Percentiles rank a stretch among this genome's conserved stretches.
Conservation (phyloP, 2,888 invertebrate genomes). For the Polydesmus complanatus region DNA sequence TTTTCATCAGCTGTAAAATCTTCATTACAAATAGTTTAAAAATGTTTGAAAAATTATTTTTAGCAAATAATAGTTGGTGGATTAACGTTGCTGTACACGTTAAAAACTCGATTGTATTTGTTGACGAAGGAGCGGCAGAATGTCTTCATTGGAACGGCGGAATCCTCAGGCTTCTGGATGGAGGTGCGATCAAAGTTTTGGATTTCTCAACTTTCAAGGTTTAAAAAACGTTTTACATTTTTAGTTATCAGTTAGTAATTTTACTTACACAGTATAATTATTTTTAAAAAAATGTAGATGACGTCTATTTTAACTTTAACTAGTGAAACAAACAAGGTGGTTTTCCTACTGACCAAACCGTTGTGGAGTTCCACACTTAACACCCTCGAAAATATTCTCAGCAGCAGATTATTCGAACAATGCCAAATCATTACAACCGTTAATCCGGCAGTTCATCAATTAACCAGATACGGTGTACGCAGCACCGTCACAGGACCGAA, state of each 20-base stretch:
- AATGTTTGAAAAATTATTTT: neutral
- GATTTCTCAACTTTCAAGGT: slow-evolving; percentile 51
- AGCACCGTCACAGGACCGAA: slow-evolving; percentile 32
- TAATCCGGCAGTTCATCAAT: slow-evolving; percentile 41
- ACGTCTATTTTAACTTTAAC: neutral
- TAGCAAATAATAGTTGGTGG: slow-evolving; percentile 41
- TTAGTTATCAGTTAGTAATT: neutral
- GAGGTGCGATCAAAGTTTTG: slow-evolving; percentile 49
- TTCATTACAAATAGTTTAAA: no score
- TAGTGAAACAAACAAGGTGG: slow-evolving; percentile 33
- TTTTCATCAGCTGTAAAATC: no score
- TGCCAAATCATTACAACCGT: slow-evolving; percentile 46
- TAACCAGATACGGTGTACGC: slow-evolving; percentile 32
- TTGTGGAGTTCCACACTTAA: slow-evolving; percentile 41
- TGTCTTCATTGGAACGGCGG: slow-evolving; percentile 53
- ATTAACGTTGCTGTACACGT: slow-evolving; percentile 45
- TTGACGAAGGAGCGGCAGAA: slow-evolving; percentile 49
- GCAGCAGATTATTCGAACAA: slow-evolving; percentile 45
- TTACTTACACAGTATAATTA: neutral
- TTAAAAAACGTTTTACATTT: slow-evolving; percentile 15
- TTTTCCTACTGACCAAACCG: slow-evolving; percentile 45
- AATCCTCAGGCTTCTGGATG: slow-evolving; percentile 31
- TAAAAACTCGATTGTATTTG: slow-evolving; percentile 47
- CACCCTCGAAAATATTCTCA: slow-evolving; percentile 45
- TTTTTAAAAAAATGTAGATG: neutral